Percentiles rank a stretch among this genome's conserved stretches.
phyloP scores from a whole-genome alignment of 92 coral and sea anemone genomes.

The Palythoa grandiflora region DNA sequence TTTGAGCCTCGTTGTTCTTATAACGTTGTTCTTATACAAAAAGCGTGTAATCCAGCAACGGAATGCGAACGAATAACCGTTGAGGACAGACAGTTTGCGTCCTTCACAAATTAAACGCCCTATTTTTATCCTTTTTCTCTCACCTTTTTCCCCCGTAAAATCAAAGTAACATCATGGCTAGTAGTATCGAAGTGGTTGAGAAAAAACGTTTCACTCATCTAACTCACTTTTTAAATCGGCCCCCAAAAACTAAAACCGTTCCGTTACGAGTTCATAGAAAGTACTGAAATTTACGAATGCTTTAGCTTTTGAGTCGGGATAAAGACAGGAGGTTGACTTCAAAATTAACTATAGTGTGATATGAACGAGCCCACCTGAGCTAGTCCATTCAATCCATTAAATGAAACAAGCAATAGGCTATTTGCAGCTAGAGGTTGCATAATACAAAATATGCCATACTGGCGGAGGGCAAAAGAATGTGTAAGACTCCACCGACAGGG shows the following conservation, averaged over 20 bases:
- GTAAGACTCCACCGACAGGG: no score
- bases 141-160: slow-evolving; percentile 27
- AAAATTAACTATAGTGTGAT: background rate
- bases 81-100: slow-evolving; percentile 16
- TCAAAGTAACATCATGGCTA: background rate
- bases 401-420: slow-evolving; percentile 2
- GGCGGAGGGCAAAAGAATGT: background rate
- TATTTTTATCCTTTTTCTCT: slow-evolving; percentile 34
- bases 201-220: background rate
- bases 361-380: background rate
- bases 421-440: background rate
- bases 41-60: slow-evolving; percentile 1
- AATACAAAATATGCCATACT: background rate
- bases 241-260: background rate
- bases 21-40: no score
- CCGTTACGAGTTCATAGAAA: background rate
- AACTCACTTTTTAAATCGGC: background rate
- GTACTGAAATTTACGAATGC: background rate
- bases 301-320: background rate
- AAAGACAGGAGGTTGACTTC: background rate
- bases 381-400: slow-evolving; percentile 1
- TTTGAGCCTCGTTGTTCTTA: no score
- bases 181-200: background rate
- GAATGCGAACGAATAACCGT: slow-evolving; percentile 45
- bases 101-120: slow-evolving; percentile 48